Conservation (phyloP, 2,797 vertebrate genomes). For the Antrozous pallidus region DNA sequence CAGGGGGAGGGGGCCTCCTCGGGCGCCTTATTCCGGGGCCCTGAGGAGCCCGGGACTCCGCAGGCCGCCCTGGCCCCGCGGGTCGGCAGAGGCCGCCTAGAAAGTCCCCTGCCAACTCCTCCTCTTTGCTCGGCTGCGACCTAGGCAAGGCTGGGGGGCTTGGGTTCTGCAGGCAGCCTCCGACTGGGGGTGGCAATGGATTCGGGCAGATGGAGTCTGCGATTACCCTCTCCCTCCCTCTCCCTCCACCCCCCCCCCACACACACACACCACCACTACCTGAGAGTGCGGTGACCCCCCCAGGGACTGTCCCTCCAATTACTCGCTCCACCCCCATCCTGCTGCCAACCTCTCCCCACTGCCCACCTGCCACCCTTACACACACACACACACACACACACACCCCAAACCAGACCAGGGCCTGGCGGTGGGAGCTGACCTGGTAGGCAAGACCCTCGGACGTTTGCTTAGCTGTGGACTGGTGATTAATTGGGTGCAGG, state of each 20-base stretch:
- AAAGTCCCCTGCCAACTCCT: too few species aligned
- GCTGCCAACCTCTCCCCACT: too few species aligned
- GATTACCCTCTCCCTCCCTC: too few species aligned
- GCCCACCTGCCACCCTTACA: background rate
- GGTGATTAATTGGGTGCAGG: too few species aligned
- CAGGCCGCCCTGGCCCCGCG: background rate
- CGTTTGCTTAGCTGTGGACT: background rate
- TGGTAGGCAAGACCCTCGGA: background rate
- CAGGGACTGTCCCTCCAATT: background rate
- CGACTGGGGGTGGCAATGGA: background rate
- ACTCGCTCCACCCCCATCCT: background rate
- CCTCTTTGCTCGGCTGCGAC: rapidly evolving
- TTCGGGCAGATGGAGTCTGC: background rate
- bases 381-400: background rate
- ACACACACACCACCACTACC: background rate
- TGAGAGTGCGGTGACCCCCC: background rate
- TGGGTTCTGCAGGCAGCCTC: background rate
- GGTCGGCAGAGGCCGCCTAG: background rate
- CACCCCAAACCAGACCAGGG: background rate
- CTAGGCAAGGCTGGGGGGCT: rapidly evolving
- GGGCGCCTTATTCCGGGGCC: background rate
- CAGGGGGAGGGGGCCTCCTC: background rate
- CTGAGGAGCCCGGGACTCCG: background rate
- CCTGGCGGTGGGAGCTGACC: background rate
- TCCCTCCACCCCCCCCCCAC: too few species aligned